phyloP scores from a whole-genome alignment of 1,140 invertebrate genomes.

The Caenorhabditis briggsae region DNA sequence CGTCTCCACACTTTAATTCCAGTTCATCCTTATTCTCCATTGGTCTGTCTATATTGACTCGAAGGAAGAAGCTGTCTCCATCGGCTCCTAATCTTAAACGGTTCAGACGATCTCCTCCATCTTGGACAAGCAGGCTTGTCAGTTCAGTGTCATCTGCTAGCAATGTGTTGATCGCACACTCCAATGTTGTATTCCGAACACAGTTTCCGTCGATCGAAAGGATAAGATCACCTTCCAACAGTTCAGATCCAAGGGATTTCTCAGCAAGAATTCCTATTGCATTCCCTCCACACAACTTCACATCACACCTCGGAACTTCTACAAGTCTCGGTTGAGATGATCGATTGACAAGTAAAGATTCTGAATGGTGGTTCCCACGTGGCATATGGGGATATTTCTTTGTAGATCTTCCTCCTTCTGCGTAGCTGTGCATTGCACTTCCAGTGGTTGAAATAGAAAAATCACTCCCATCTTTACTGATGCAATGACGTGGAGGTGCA shows the following conservation, averaged over 20 bases:
- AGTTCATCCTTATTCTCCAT: slow-evolving; percentile 68
- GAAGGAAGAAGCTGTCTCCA: slow-evolving; percentile 68
- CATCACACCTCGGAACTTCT: slow-evolving; percentile 52
- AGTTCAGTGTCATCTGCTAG: slow-evolving; percentile 55
- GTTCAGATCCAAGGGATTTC: slow-evolving; percentile 38
- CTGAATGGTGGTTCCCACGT: slow-evolving; percentile 37
- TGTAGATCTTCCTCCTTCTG: slow-evolving; percentile 15
- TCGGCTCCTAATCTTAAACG: slow-evolving; percentile 65
- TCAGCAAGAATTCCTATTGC: slow-evolving; percentile 55
- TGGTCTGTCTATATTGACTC: slow-evolving; percentile 67
- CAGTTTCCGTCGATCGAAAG: slow-evolving; percentile 66
- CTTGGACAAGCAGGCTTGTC: slow-evolving; percentile 51
- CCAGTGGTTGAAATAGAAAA: slow-evolving; percentile 42
- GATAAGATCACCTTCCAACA: slow-evolving; percentile 61
- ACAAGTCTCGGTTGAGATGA: slow-evolving; percentile 62
- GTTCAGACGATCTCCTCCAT: slow-evolving; percentile 61
- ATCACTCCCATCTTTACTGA: slow-evolving; percentile 48
- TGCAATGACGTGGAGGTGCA: slow-evolving; percentile 20
- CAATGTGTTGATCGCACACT: slow-evolving; percentile 59
- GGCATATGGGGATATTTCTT: slow-evolving; percentile 35
- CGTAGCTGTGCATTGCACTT: slow-evolving; percentile 37
- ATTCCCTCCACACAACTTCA: slow-evolving; percentile 68
- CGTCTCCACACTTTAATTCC: slow-evolving; percentile 65
- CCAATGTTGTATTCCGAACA: slow-evolving; percentile 61
- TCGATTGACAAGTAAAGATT: slow-evolving; percentile 39